Evolutionary conservation across 2,113 vertebrate species (phyloP).

Genomic region (Picathartes gymnocephalus): DNA sequence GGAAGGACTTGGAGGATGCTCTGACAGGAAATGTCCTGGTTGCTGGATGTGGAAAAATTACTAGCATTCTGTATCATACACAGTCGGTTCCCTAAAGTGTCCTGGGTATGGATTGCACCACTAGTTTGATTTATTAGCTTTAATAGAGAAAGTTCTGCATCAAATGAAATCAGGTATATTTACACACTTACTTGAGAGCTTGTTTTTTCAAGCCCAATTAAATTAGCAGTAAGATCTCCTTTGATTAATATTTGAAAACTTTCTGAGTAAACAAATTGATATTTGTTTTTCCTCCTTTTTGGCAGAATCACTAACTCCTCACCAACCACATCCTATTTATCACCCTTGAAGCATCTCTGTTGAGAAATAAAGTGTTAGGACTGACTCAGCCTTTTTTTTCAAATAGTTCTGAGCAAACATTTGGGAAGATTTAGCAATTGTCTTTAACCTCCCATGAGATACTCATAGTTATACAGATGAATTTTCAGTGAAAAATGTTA

Average conservation of each 20-base stretch:
- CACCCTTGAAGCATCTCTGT: conserved; percentile 50
- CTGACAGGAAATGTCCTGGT: conserved; percentile 82
- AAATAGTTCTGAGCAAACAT: background rate
- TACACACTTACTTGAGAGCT: background rate
- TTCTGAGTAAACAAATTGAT: conserved; percentile 39
- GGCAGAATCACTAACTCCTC: conserved; percentile 23
- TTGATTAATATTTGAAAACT: background rate
- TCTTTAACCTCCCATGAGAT: background rate
- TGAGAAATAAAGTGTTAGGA: conserved; percentile 49
- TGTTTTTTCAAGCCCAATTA: background rate
- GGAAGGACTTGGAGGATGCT: conserved; percentile 78
- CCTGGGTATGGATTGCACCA: background rate
- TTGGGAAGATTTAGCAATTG: background rate
- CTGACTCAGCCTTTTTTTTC: conserved; percentile 44
- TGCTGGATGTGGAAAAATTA: conserved; percentile 78
- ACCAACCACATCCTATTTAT: conserved; percentile 65
- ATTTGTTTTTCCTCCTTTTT: conserved; percentile 22
- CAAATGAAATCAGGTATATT: background rate
- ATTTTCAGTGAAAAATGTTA: background rate
- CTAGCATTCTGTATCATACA: conserved; percentile 31
- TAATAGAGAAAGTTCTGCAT: background rate
- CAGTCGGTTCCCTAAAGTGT: background rate
- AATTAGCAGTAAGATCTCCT: background rate
- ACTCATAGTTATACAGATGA: background rate
- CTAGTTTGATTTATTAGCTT: background rate